Evolutionary conservation across 2,797 vertebrate species (phyloP).

Genomic region (Podargus strigoides): DNA sequence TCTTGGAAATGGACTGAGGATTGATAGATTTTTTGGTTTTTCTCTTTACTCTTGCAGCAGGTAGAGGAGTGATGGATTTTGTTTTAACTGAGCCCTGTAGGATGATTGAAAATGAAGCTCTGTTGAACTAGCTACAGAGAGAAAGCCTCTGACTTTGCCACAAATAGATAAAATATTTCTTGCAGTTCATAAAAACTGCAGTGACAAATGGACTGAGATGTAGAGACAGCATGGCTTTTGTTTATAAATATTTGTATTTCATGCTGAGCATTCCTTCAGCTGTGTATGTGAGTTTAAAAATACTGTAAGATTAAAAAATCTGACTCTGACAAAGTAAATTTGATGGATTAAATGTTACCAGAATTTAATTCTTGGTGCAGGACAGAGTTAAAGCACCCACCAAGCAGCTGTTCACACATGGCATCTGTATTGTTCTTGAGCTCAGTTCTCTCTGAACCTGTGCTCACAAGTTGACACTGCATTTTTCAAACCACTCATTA

Average conservation of each 20-base stretch:
- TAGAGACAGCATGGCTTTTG: not conserved
- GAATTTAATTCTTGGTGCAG: not conserved
- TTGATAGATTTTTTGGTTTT: not conserved
- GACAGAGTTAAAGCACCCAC: not conserved
- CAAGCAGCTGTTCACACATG: not conserved
- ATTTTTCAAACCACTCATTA: not conserved
- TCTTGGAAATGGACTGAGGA: not conserved
- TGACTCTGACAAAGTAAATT: not conserved
- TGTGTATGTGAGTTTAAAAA: not conserved
- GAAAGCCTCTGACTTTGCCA: not conserved
- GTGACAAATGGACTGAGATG: not conserved
- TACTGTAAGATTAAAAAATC: not conserved
- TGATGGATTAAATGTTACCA: not conserved
- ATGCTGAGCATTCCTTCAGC: conserved; percentile 14
- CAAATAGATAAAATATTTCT: not conserved
- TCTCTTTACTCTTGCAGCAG: not conserved
- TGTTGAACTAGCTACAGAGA: not conserved
- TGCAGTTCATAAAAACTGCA: not conserved
- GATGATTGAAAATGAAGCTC: not conserved
- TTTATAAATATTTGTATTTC: conserved; percentile 45
- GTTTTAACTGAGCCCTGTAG: not conserved
- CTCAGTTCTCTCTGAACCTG: not conserved
- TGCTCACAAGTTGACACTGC: not conserved
- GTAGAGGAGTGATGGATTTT: conserved; percentile 5
- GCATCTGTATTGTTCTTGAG: fast-evolving